Evolutionary conservation across 2,113 vertebrate species (phyloP).

Genomic region (Crotalus helleri): DNA sequence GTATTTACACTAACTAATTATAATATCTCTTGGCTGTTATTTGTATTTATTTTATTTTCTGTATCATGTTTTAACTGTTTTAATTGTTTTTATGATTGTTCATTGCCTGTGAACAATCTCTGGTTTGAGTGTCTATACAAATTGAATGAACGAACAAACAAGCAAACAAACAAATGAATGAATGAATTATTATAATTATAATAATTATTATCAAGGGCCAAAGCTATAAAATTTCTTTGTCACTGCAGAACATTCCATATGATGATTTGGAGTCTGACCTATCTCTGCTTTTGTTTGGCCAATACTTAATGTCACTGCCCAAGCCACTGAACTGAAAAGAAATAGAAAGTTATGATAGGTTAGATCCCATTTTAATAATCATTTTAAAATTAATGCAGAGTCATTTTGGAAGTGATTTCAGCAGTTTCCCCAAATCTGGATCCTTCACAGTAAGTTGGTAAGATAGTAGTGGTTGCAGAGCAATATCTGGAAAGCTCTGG

Average conservation of each 20-base stretch:
- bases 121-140: neutral
- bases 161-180: no score
- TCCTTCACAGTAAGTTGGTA: neutral
- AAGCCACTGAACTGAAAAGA: neutral
- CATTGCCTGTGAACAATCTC: neutral
- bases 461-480: neutral
- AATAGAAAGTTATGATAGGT: neutral
- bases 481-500: neutral
- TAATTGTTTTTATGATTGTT: neutral
- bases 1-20: neutral
- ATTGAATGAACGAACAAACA: neutral
- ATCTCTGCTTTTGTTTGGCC: neutral
- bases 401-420: neutral
- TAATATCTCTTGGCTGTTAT: neutral
- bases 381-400: neutral
- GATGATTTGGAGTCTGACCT: neutral
- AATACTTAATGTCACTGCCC: neutral
- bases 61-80: neutral
- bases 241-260: neutral
- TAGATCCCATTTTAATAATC: neutral
- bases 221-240: neutral
- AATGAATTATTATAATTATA: neutral
- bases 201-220: neutral
- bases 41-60: neutral
- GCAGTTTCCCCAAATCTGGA: neutral